phyloP scores from a whole-genome alignment of 2,113 vertebrate genomes.

The Mastomys natalensis region DNA sequence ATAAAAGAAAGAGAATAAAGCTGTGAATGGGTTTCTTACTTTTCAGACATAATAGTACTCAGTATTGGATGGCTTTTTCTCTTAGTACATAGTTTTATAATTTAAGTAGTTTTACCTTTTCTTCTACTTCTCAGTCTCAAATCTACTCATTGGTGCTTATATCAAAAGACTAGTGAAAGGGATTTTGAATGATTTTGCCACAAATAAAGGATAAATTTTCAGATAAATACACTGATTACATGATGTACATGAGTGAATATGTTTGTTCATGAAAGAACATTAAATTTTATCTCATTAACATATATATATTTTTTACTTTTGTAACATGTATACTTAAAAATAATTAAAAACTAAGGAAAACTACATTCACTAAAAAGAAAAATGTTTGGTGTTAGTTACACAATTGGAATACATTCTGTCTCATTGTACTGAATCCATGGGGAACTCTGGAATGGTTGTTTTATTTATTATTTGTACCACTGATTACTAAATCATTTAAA shows the following conservation, averaged over 20 bases:
- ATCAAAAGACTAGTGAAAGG: not conserved
- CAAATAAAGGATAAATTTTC: not conserved
- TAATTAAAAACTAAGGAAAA: not conserved
- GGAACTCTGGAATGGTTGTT: not conserved
- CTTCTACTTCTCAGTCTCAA: not conserved
- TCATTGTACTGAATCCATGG: not conserved
- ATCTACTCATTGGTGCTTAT: not conserved
- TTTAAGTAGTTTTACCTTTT: conserved; percentile 27
- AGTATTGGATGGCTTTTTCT: not conserved
- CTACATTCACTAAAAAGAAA: not conserved
- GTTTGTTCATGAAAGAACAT: not conserved
- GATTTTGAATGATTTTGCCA: not conserved
- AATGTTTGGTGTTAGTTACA: not conserved
- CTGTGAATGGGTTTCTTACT: not conserved
- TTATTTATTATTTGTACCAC: not conserved
- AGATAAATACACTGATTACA: not conserved
- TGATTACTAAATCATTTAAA: not conserved
- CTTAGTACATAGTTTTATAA: conserved; percentile 31
- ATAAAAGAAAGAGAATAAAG: not conserved
- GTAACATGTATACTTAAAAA: not conserved
- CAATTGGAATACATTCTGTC: not conserved
- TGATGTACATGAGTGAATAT: not conserved
- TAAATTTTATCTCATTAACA: not conserved
- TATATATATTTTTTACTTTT: not conserved
- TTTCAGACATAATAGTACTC: not conserved